Evolutionary conservation across 1,140 invertebrate genomes (phyloP), one percentile per base, ranked within the genome.

Genomic region (Copidosoma floridanum): DNA sequence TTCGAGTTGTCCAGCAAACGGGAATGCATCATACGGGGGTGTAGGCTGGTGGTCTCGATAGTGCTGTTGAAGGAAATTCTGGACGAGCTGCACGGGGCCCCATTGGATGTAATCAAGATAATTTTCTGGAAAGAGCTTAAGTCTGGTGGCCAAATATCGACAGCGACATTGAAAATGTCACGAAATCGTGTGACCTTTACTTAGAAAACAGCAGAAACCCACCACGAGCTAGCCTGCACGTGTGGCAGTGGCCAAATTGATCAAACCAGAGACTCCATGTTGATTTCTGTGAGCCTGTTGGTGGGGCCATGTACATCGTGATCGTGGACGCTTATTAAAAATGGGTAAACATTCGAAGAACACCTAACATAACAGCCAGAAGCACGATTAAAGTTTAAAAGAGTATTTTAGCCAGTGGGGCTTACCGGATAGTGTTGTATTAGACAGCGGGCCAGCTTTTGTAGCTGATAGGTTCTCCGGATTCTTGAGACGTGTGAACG

Each of bases 71-170:
- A 20, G 6, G 18, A 4, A 1, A 12, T 21, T 3, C 12, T 46
- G 18, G 11, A 11, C 5, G 62, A 72, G 44, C 65, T 82, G 23
- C 79, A 82, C 66, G 44, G 24, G 4, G 65, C 66, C 8, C 79
- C 82, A 65, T 60, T 72, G 41, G 77, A 79, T 8, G 75, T 79
- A 11, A 68, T 73, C 6, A 69, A 74, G 43, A 80, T 78, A 82
- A 82, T 60, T 37, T 56, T 14, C 40, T 76, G 7, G 74, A 78
- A 10, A 47, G 78, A 6, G 66, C 46, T 10, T 73, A 77, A 58
- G 65, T 79, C 6, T 82, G 69, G 68, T 83, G 80, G 79, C n/a
- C n/a, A n/a, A n/a, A n/a, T n/a, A n/a, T n/a, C n/a, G n/a, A n/a
- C n/a, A n/a, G n/a, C n/a, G n/a, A 71, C 72, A 38, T 63, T 66